Evolutionary conservation across 2,113 vertebrate species (phyloP), one percentile per base, ranked within the genome.

Genomic region (Spilogale gracilis): DNA sequence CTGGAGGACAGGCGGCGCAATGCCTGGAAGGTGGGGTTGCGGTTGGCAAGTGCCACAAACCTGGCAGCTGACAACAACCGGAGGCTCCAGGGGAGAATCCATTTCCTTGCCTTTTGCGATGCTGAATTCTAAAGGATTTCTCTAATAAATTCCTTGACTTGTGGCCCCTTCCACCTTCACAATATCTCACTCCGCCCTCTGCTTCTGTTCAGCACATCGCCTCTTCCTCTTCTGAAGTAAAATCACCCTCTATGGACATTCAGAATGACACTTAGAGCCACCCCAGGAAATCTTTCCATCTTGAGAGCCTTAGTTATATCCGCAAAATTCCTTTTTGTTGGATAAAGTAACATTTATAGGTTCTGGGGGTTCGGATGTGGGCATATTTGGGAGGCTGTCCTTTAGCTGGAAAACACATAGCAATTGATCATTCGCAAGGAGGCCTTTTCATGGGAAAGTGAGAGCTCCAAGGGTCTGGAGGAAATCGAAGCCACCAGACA

Each of bases 21-120:
- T 9, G 18, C 9, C 6, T 17, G 20, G 20, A 8, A 17, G 13
- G 6, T 54, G 21, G 13, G 0, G 0, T 2, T 0, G 0, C 9
- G 7, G 23, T 21, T 69, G 54, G 5, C 61, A 76, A 32, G 43
- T 7, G 30, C 23, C 21, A 8, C 38, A 32, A 8, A 25, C 18
- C 8, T 3, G 52, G 14, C 54, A n/a, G 18, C 38, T 67, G 43
- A 30, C 43, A 56, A 56, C 23, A 11, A n/a, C 14, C 17, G 21
- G 52, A 58, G 12, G 16, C 65, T 84, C 71, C 30, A 9, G 8
- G 52, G 1, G 61, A 27, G 61, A 90, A 30, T 65, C 11, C 16
- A 0, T 63, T 71, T 71, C 52, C 65, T 81, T 74, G 20, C n/a
- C 48, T 52, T 73, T 91, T 54, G 85, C 25, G 16, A 58, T 69